A percentile compares a stretch with the other conserved stretches of the same genome.
phyloP scores from a whole-genome alignment of 2,888 invertebrate genomes.

The Papilio gigon region DNA sequence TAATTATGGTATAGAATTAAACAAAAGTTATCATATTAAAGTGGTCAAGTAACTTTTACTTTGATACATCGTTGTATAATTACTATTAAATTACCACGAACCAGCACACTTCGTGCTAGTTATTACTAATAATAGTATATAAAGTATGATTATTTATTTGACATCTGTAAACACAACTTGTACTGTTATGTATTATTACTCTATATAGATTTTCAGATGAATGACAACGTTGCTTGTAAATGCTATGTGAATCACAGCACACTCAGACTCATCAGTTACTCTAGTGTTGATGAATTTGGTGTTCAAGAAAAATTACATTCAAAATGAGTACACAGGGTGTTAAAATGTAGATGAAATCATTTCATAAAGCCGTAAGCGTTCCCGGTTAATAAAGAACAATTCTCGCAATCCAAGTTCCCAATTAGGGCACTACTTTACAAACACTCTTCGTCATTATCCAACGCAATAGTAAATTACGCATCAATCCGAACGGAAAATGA shows the following conservation, averaged over 20 bases:
- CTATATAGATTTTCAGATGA: too few relatives aligned
- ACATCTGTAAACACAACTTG: background rate
- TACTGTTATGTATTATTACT: too few relatives aligned
- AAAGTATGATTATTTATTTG: too few relatives aligned
- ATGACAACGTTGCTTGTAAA: too few relatives aligned
- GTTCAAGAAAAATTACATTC: too few relatives aligned
- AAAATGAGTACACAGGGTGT: background rate
- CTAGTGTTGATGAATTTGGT: too few relatives aligned
- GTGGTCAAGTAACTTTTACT: background rate
- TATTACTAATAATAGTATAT: background rate
- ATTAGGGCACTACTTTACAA: slow-evolving; percentile 59
- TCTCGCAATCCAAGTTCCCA: slow-evolving; percentile 10
- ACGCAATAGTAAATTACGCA: slow-evolving; percentile 75
- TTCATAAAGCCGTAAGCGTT: background rate
- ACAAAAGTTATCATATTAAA: slow-evolving; percentile 12
- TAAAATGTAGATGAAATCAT: background rate
- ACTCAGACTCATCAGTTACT: too few relatives aligned
- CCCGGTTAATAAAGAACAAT: slow-evolving; percentile 25
- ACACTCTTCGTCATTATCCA: slow-evolving; percentile 70
- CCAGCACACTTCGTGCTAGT: too few relatives aligned
- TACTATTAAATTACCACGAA: slow-evolving; percentile 7
- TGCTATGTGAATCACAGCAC: too few relatives aligned
- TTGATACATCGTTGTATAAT: background rate
- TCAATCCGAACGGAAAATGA: slow-evolving; percentile 81
- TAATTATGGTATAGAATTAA: slow-evolving; percentile 27